Percentiles rank a stretch among this genome's conserved stretches.
Evolutionary conservation across 2,797 vertebrate genomes (phyloP).

Genomic region (Otolemur crassicaudatus): DNA sequence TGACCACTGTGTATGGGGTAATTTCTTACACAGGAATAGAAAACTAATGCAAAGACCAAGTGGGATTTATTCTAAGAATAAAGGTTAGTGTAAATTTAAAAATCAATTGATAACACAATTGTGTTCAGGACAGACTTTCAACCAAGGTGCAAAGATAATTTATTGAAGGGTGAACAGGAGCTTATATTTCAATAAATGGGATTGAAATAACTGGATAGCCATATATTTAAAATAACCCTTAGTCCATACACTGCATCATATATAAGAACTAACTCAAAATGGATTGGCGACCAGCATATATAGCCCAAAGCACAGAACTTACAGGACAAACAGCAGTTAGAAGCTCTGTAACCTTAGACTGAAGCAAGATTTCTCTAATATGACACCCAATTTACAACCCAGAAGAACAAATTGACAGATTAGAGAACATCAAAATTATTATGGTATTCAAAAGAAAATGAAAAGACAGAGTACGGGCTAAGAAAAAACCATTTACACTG

Average conservation of each 20-base stretch:
- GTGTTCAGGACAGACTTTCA: background rate
- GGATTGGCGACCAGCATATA: no score
- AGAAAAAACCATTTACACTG: background rate
- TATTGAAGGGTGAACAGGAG: background rate
- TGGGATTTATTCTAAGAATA: background rate
- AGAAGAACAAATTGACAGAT: background rate
- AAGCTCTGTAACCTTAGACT: background rate
- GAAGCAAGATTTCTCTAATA: background rate
- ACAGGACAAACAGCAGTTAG: background rate
- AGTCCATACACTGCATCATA: background rate
- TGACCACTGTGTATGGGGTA: background rate
- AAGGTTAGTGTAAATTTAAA: background rate
- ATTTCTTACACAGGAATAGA: background rate
- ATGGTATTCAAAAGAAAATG: background rate
- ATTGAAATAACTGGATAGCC: background rate
- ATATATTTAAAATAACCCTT: background rate
- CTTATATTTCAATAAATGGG: background rate
- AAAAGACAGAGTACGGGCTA: background rate
- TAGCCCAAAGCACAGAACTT: background rate
- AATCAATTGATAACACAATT: background rate
- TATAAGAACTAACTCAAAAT: background rate
- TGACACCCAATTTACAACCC: background rate
- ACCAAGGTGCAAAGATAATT: background rate
- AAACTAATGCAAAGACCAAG: background rate
- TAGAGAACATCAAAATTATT: background rate